A percentile compares a stretch with the other conserved stretches of the same genome.
These are phyloP conservation scores for Irena cyanogastra DNA, from an alignment of 2,113 vertebrate species.

Conservation along the genomic window DNA sequence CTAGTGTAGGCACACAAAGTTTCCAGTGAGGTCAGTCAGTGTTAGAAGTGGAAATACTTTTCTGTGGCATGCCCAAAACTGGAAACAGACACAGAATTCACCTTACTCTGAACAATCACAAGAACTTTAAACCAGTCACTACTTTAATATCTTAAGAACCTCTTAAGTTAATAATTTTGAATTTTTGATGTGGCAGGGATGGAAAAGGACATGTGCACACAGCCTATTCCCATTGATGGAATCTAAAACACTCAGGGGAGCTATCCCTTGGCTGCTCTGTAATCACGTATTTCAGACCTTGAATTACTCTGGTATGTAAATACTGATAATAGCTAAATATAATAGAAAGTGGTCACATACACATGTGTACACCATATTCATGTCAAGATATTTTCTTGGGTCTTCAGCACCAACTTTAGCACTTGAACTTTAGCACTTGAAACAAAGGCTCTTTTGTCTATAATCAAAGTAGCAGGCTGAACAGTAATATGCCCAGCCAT, in stretches of 20 bases:
- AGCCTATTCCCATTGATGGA: neutral
- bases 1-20: neutral
- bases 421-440: neutral
- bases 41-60: neutral
- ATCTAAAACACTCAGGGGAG: neutral
- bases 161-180: neutral
- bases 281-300: neutral
- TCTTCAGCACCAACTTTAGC: neutral
- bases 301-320: slow-evolving; percentile 11
- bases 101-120: neutral
- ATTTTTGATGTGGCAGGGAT: neutral
- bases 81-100: neutral
- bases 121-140: neutral
- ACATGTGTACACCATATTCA: neutral
- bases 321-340: neutral
- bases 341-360: neutral
- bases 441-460: slow-evolving; percentile 19
- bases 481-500: neutral
- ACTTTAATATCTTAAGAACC: neutral
- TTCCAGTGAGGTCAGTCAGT: neutral
- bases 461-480: neutral
- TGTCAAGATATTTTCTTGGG: neutral
- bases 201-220: neutral
- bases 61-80: neutral
- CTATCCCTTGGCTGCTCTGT: neutral